Percentiles rank a stretch among this genome's conserved stretches.
phyloP scores from a whole-genome alignment of 2,113 vertebrate species.

The Stigmatopora nigra region DNA sequence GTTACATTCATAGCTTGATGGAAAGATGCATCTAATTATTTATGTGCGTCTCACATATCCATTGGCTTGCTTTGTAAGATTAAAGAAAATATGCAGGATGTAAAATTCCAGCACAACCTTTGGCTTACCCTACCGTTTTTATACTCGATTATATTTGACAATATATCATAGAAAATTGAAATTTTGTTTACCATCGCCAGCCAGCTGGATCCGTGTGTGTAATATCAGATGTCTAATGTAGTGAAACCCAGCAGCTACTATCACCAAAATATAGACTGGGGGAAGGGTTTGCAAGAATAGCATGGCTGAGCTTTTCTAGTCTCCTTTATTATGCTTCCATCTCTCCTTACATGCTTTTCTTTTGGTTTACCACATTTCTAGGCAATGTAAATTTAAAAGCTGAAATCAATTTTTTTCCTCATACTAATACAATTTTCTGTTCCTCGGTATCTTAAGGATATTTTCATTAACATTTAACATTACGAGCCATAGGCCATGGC shows the following conservation, averaged over 20 bases:
- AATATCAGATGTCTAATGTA: slow-evolving; percentile 36
- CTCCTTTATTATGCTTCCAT: slow-evolving; percentile 6
- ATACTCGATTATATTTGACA: no score
- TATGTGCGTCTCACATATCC: background rate
- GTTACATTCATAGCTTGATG: background rate
- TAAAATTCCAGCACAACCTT: background rate
- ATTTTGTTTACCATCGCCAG: slow-evolving; percentile 27
- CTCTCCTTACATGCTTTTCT: slow-evolving; percentile 20
- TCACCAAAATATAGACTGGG: slow-evolving; percentile 38
- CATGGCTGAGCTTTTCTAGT: slow-evolving; percentile 20
- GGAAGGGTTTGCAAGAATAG: slow-evolving; percentile 36
- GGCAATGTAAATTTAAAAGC: background rate
- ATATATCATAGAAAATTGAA: background rate
- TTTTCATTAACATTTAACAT: background rate
- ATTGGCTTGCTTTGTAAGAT: background rate
- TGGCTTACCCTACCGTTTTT: no score
- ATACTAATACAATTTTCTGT: background rate
- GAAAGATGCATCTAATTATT: background rate
- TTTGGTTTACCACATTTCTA: background rate
- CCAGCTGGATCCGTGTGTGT: slow-evolving; percentile 28
- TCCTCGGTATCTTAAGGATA: background rate
- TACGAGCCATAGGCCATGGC: background rate
- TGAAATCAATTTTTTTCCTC: background rate
- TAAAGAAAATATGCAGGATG: background rate
- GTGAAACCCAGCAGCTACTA: slow-evolving; percentile 42